Evolutionary conservation across 2,888 invertebrate species (phyloP).

Genomic region (Saturnia japonica): DNA sequence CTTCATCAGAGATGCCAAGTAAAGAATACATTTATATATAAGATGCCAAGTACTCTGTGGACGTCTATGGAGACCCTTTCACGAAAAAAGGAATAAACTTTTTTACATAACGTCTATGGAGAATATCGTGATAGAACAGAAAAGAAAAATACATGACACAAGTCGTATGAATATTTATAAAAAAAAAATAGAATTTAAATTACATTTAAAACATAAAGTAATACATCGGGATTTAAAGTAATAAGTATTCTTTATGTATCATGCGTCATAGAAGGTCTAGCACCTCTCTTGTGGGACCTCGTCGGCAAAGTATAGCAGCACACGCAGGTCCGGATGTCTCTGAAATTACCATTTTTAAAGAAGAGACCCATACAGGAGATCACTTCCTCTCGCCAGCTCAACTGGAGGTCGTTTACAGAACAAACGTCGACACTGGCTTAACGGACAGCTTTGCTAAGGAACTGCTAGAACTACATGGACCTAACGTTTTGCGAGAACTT

Average conservation of each 20-base stretch:
- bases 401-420: conserved; percentile 68
- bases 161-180: neutral
- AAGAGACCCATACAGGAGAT: conserved; percentile 68
- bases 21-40: too few relatives aligned
- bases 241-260: too few relatives aligned
- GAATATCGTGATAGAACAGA: neutral
- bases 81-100: too few relatives aligned
- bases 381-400: conserved; percentile 71
- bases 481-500: conserved; percentile 83
- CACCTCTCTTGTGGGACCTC: conserved; percentile 39
- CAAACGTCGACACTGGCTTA: conserved; percentile 77
- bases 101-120: neutral
- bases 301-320: conserved; percentile 39
- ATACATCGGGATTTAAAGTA: too few relatives aligned
- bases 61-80: neutral
- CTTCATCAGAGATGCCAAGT: neutral
- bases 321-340: conserved; percentile 38
- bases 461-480: conserved; percentile 79
- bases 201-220: too few relatives aligned
- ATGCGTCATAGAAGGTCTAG: conserved; percentile 44
- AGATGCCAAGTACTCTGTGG: neutral
- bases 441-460: conserved; percentile 77
- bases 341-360: conserved; percentile 58
- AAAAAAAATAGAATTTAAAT: neutral
- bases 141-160: conserved; percentile 3